Evolutionary conservation across 1,140 invertebrate species (phyloP).

Genomic region (Gonioctena quinquepunctata): DNA sequence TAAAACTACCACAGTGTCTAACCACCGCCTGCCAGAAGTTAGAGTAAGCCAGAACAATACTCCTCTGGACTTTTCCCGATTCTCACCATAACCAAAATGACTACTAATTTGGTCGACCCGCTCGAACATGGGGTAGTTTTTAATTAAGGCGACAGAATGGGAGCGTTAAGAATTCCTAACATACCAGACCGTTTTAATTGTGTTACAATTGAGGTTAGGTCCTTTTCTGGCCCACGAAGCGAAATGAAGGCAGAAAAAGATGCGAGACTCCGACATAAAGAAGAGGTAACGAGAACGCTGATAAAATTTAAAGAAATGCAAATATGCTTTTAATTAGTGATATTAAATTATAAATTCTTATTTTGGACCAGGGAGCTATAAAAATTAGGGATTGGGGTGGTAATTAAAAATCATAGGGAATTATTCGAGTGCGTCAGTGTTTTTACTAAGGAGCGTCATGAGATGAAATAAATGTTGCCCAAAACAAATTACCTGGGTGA

Average conservation of each 20-base stretch:
- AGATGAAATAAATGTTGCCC: too few species aligned
- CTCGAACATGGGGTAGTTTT: slow-evolving; percentile 52
- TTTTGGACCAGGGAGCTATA: slow-evolving; percentile 7
- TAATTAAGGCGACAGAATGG: slow-evolving; percentile 55
- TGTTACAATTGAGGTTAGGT: slow-evolving; percentile 40
- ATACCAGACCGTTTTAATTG: slow-evolving; percentile 52
- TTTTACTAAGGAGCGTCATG: background rate
- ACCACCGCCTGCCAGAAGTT: slow-evolving; percentile 44
- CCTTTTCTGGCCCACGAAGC: slow-evolving; percentile 23
- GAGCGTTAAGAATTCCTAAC: slow-evolving; percentile 53
- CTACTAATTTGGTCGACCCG: slow-evolving; percentile 29
- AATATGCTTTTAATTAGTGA: slow-evolving; percentile 53
- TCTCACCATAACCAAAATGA: slow-evolving; percentile 9
- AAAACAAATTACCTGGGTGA: too few species aligned
- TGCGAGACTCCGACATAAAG: slow-evolving; percentile 18
- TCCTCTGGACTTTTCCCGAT: background rate
- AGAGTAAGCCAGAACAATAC: slow-evolving; percentile 31
- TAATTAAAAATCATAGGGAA: background rate
- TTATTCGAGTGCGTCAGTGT: too few species aligned
- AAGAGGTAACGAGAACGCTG: slow-evolving; percentile 26
- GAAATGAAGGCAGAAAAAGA: slow-evolving; percentile 24
- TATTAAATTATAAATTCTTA: slow-evolving; percentile 53
- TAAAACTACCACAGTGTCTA: slow-evolving; percentile 51
- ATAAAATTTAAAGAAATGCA: slow-evolving; percentile 44
- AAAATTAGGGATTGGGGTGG: background rate